These are phyloP conservation scores for Slavum lentiscoides DNA, from an alignment of 2,888 invertebrate genomes.

Conservation along the genomic window DNA sequence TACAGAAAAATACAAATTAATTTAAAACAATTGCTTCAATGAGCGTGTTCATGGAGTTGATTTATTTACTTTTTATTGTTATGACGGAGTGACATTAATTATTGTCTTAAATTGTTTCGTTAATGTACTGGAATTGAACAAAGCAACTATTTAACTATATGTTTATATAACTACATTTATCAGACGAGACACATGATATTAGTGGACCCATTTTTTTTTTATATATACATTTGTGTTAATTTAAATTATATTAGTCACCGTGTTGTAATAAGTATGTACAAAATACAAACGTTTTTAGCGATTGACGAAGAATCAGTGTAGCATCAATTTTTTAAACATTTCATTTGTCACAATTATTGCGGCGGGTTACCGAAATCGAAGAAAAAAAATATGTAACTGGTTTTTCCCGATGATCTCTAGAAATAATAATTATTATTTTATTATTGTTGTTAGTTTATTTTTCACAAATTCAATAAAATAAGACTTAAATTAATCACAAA, in stretches of 20 bases:
- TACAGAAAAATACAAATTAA: slow-evolving; percentile 20
- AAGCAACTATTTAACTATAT: not conserved
- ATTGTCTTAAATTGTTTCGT: not conserved
- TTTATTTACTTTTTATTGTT: not conserved
- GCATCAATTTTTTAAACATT: not conserved
- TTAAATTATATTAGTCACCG: not conserved
- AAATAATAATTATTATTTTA: not conserved
- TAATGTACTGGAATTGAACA: not conserved
- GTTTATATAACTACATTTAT: not conserved
- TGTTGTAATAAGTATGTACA: not conserved
- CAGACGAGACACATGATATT: not conserved
- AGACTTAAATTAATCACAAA: not conserved
- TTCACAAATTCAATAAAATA: not conserved
- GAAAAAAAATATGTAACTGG: slow-evolving; percentile 7
- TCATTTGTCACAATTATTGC: not conserved
- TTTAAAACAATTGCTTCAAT: not conserved
- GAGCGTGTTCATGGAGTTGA: not conserved
- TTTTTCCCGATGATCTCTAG: slow-evolving; percentile 38
- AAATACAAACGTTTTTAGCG: not conserved
- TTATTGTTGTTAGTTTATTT: slow-evolving; percentile 16
- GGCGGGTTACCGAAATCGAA: not conserved
- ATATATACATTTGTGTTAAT: not conserved
- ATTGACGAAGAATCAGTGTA: not conserved
- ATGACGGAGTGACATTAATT: not conserved
- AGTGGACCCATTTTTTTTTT: not conserved